These are phyloP conservation scores for Anarrhichthys ocellatus DNA, from an alignment of 2,113 vertebrate genomes.

Conservation along the genomic window DNA sequence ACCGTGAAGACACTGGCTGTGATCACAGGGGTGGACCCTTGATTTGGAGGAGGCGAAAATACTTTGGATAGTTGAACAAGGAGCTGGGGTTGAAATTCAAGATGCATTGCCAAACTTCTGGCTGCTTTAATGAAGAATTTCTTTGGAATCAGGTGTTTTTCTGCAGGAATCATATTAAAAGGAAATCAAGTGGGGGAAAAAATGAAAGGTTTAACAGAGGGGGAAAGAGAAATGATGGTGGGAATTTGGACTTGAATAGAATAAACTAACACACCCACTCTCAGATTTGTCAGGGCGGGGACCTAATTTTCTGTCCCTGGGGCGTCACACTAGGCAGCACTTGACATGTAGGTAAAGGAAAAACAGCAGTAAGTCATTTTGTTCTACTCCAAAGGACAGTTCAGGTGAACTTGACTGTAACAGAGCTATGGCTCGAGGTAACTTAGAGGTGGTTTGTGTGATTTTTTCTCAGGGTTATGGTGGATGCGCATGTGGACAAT, in stretches of 20 bases:
- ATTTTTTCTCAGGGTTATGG: slow-evolving; percentile 47
- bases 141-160: slow-evolving; percentile 47
- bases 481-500: slow-evolving; percentile 45
- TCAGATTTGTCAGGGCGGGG: slow-evolving; percentile 30
- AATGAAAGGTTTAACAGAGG: neutral
- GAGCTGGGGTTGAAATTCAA: slow-evolving; percentile 21
- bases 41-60: slow-evolving; percentile 38
- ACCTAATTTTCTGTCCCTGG: slow-evolving; percentile 30
- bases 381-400: slow-evolving; percentile 29
- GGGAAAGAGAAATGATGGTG: neutral
- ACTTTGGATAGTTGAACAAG: slow-evolving; percentile 32
- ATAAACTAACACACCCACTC: slow-evolving; percentile 17
- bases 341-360: slow-evolving; percentile 38
- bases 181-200: slow-evolving; percentile 15
- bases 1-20: slow-evolving; percentile 56
- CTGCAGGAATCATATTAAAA: slow-evolving; percentile 16
- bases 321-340: slow-evolving; percentile 30
- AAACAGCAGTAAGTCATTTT: slow-evolving; percentile 17
- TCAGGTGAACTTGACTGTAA: slow-evolving; percentile 45
- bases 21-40: slow-evolving; percentile 45
- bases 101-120: slow-evolving; percentile 1
- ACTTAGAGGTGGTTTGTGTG: slow-evolving; percentile 38
- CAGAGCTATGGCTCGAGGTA: slow-evolving; percentile 58
- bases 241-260: slow-evolving; percentile 27
- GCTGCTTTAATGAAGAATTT: neutral